Percentiles rank a stretch among this genome's conserved stretches.
Evolutionary conservation across 2,888 invertebrate species (phyloP).

Genomic region (Campaea margaritaria): DNA sequence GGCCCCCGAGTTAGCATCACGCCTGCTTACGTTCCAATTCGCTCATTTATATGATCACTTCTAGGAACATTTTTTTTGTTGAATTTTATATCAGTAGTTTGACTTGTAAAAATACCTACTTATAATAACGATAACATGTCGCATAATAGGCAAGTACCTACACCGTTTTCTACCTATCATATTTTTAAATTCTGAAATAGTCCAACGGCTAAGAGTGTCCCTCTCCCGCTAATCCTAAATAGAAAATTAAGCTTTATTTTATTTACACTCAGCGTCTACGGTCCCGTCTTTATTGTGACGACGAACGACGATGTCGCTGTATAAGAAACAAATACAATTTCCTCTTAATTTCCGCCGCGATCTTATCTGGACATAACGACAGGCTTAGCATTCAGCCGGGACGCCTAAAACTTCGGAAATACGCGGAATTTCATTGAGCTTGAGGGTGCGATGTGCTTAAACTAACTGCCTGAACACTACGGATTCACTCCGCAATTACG

Average conservation of each 20-base stretch:
- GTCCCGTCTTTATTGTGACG: conserved; percentile 66
- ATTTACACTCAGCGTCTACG: conserved; percentile 47
- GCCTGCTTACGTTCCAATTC: background rate
- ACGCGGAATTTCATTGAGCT: conserved; percentile 62
- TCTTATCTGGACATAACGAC: conserved; percentile 77
- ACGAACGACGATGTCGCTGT: conserved; percentile 56
- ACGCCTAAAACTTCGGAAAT: conserved; percentile 66
- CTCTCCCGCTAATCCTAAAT: conserved; percentile 15
- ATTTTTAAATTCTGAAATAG: background rate
- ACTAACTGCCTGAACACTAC: conserved; percentile 18
- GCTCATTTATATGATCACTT: background rate
- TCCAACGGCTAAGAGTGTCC: background rate
- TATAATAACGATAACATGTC: too few species aligned
- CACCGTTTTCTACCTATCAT: too few species aligned
- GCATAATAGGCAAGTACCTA: background rate
- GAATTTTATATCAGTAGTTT: too few species aligned
- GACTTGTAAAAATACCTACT: too few species aligned
- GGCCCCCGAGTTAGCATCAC: too few species aligned
- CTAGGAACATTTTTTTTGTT: background rate
- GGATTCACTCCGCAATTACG: conserved; percentile 8
- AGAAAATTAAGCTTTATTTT: conserved; percentile 61
- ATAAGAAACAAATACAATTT: conserved; percentile 83
- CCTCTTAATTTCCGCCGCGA: conserved; percentile 80
- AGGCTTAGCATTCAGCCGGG: conserved; percentile 70
- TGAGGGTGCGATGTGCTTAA: conserved; percentile 30